Evolutionary conservation across 2,113 vertebrate species (phyloP).

Genomic region (Callospermophilus lateralis): DNA sequence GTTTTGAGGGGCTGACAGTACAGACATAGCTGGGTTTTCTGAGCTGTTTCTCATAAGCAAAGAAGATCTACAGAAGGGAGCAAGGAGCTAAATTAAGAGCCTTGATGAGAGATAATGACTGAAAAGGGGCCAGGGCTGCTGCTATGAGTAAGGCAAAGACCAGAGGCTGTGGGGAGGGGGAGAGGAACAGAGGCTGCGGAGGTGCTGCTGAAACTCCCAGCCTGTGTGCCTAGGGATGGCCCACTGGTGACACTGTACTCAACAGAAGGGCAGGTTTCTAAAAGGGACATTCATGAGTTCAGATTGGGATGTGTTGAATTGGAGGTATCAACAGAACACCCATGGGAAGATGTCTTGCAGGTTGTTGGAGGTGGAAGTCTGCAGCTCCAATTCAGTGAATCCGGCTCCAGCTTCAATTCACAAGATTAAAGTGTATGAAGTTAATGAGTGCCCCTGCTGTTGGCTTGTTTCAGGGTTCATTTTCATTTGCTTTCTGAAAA

Average conservation of each 20-base stretch:
- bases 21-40: neutral
- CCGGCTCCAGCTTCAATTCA: neutral
- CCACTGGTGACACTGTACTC: neutral
- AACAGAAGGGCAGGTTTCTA: neutral
- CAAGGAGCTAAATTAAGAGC: neutral
- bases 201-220: neutral
- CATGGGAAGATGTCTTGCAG: neutral
- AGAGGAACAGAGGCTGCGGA: fast-evolving
- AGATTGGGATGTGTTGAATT: fast-evolving
- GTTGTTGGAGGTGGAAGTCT: neutral
- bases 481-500: slow-evolving; percentile 61
- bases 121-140: neutral
- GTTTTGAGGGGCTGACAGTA: neutral
- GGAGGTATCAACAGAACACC: neutral
- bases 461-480: slow-evolving; percentile 3
- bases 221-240: neutral
- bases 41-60: neutral
- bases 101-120: too few species aligned
- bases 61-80: neutral
- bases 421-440: neutral
- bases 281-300: neutral
- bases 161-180: neutral
- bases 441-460: slow-evolving; percentile 22
- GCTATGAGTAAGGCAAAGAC: neutral
- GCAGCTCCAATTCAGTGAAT: neutral